Evolutionary conservation across 1,140 invertebrate species (phyloP).

Genomic region (Anagrus nilaparvatae): DNA sequence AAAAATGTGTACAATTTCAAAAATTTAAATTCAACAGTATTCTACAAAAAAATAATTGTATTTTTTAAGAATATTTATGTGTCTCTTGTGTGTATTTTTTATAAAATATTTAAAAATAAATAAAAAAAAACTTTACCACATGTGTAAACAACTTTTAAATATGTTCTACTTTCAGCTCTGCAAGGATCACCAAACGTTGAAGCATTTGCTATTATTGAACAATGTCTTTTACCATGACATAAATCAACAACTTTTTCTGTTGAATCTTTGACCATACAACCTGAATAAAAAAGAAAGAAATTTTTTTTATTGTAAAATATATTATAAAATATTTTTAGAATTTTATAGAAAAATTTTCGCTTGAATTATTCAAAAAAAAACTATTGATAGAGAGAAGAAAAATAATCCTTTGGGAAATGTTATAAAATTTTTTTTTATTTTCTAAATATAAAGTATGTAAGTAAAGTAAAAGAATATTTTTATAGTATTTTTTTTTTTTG

Average conservation of each 20-base stretch:
- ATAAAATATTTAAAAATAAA: conserved; percentile 15
- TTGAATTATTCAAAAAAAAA: too few relatives aligned
- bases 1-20: conserved; percentile 7
- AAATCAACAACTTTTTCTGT: conserved; percentile 81
- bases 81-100: conserved; percentile 1
- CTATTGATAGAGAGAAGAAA: too few relatives aligned
- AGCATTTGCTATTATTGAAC: conserved; percentile 69
- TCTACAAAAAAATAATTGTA: neutral
- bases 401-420: too few relatives aligned
- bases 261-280: conserved; percentile 76
- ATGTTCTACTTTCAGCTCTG: conserved; percentile 69
- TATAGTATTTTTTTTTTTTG: too few relatives aligned
- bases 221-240: conserved; percentile 79
- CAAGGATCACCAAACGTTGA: conserved; percentile 82
- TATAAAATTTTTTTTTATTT: too few relatives aligned
- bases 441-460: too few relatives aligned
- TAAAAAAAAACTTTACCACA: conserved; percentile 66
- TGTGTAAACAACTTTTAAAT: conserved; percentile 85
- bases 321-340: too few relatives aligned
- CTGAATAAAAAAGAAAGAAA: conserved; percentile 53
- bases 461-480: too few relatives aligned
- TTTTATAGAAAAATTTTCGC: too few relatives aligned
- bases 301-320: too few relatives aligned
- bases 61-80: conserved; percentile 11
- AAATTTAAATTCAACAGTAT: conserved; percentile 14